Percentiles rank a stretch among this genome's conserved stretches.
Evolutionary conservation across 2,113 vertebrate genomes (phyloP).

Genomic region (Chaenocephalus aceratus): DNA sequence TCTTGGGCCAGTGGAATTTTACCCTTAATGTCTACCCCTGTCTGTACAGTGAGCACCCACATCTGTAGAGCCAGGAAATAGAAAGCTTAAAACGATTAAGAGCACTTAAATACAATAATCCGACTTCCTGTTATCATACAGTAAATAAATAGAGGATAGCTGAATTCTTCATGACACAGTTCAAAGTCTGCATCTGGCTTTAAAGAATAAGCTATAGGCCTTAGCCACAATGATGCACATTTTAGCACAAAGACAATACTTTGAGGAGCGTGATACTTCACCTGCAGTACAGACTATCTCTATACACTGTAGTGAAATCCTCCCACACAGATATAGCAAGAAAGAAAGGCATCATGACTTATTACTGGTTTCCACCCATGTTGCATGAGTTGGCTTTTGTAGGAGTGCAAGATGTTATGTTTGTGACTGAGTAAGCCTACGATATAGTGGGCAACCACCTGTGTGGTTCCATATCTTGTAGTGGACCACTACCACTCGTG

Average conservation of each 20-base stretch:
- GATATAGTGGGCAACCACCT: conserved; percentile 30
- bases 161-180: conserved; percentile 24
- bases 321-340: conserved; percentile 56
- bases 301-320: conserved; percentile 46
- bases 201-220: neutral
- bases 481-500: conserved; percentile 6
- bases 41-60: neutral
- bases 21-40: too few relatives aligned
- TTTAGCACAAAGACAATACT: neutral
- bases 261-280: conserved; percentile 26
- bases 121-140: conserved; percentile 21
- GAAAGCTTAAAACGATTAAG: conserved; percentile 10
- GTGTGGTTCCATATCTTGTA: neutral
- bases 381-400: conserved; percentile 50
- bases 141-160: conserved; percentile 15
- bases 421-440: conserved; percentile 45
- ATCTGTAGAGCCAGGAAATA: conserved; percentile 22
- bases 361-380: conserved; percentile 47
- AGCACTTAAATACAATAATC: conserved; percentile 22
- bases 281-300: conserved; percentile 39
- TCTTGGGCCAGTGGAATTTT: too few relatives aligned
- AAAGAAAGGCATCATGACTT: conserved; percentile 53
- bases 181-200: conserved; percentile 38
- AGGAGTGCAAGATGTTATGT: conserved; percentile 41
- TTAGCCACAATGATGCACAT: conserved; percentile 2